Conservation (phyloP, 2,113 vertebrate species). For the Sylvia atricapilla region DNA sequence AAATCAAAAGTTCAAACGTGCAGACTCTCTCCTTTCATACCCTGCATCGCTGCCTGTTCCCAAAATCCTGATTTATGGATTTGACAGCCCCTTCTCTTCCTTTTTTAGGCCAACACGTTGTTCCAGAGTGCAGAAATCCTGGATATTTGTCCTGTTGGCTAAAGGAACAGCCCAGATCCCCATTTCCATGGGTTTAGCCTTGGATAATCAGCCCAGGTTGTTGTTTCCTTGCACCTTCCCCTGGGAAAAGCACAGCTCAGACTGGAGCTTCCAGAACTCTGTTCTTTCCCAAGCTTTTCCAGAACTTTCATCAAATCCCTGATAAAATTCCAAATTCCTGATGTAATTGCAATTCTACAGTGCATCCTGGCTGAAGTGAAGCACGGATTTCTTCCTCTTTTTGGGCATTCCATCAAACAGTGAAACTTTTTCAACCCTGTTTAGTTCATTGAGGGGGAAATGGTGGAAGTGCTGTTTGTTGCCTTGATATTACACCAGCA, state of each 20-base stretch:
- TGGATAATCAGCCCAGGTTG: neutral
- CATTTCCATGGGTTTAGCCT: neutral
- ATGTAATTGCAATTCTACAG: neutral
- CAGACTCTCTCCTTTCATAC: neutral
- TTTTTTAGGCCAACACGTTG: accelerated
- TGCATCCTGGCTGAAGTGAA: neutral
- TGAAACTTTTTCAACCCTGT: neutral
- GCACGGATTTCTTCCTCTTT: neutral
- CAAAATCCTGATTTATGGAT: neutral
- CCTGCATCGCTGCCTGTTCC: neutral
- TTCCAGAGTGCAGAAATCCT: neutral
- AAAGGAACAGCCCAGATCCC: neutral
- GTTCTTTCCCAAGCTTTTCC: neutral
- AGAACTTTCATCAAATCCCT: no score
- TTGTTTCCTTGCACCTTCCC: neutral
- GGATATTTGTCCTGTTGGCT: neutral
- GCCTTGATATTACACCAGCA: neutral
- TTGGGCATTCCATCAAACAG: neutral
- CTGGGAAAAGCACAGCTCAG: neutral
- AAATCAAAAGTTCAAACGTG: neutral
- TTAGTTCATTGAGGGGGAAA: neutral
- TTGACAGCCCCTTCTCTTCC: neutral
- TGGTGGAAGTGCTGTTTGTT: neutral
- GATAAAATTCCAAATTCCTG: no score
- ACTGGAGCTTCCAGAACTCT: neutral